A percentile compares a stretch with the other conserved stretches of the same genome.
phyloP scores from a whole-genome alignment of 2,888 invertebrate species.

The Amphimallon solstitiale region DNA sequence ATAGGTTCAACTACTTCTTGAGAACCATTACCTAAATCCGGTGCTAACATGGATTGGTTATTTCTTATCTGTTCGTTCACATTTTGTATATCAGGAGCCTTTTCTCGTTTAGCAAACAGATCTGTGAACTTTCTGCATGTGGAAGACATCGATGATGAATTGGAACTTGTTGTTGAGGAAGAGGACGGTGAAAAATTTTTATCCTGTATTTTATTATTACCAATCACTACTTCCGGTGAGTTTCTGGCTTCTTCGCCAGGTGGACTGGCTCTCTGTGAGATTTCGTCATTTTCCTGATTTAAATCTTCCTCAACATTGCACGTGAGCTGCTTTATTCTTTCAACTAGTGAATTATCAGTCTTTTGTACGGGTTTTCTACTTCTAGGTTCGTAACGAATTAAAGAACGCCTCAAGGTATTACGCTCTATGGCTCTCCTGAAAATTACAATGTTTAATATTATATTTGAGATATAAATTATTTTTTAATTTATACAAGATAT shows the following conservation, averaged over 20 bases:
- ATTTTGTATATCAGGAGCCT: conserved; percentile 54
- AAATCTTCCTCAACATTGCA: conserved; percentile 82
- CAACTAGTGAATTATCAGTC: conserved; percentile 83
- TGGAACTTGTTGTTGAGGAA: conserved; percentile 68
- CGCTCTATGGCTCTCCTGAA: conserved; percentile 76
- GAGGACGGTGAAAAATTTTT: conserved; percentile 71
- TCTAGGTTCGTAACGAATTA: conserved; percentile 72
- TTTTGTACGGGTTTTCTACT: conserved; percentile 65
- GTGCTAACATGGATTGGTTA: conserved; percentile 57
- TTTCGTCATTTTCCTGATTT: conserved; percentile 58
- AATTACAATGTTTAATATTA: no score
- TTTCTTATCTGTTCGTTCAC: conserved; percentile 46
- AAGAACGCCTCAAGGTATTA: conserved; percentile 82
- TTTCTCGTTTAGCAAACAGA: conserved; percentile 66
- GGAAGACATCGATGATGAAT: conserved; percentile 69
- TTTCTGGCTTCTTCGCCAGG: conserved; percentile 72
- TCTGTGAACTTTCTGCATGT: conserved; percentile 74
- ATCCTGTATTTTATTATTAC: conserved; percentile 57
- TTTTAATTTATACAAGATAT: no score
- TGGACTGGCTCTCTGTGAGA: conserved; percentile 70
- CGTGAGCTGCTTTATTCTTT: conserved; percentile 85
- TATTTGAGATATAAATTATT: no score
- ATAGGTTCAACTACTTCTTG: conserved; percentile 50
- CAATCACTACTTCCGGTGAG: conserved; percentile 51
- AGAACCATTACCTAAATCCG: conserved; percentile 67